Evolutionary conservation across 2,113 vertebrate species (phyloP).

Genomic region (Leuciscus idus): DNA sequence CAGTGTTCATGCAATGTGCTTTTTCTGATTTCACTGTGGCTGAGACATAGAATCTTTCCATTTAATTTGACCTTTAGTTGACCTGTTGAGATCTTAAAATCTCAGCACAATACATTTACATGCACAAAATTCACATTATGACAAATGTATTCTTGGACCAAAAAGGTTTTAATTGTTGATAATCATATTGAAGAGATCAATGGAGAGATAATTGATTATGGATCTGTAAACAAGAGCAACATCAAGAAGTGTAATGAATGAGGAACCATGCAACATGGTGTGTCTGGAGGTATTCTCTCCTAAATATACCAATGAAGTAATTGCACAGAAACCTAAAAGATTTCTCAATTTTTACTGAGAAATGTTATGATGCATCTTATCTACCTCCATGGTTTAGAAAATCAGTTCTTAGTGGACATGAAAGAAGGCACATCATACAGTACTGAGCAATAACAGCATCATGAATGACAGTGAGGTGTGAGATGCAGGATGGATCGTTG

Average conservation of each 20-base stretch:
- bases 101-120: not conserved
- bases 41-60: not conserved
- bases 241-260: not conserved
- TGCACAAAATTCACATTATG: not conserved
- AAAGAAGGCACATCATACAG: not conserved
- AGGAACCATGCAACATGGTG: not conserved
- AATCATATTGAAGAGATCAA: not conserved
- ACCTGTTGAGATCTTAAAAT: not conserved
- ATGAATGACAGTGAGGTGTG: not conserved
- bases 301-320: not conserved
- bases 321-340: not conserved
- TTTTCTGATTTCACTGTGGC: too few species aligned
- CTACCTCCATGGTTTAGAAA: not conserved
- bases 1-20: not conserved
- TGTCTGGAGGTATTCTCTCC: not conserved
- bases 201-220: not conserved
- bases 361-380: not conserved
- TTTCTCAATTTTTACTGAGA: not conserved
- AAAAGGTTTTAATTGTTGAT: not conserved
- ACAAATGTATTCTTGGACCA: not conserved
- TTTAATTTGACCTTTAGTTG: conserved; percentile 23
- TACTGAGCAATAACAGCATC: not conserved
- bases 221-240: not conserved
- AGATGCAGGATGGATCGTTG: not conserved
- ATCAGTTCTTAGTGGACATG: not conserved